A percentile compares a stretch with the other conserved stretches of the same genome.
phyloP scores from a whole-genome alignment of 2,888 invertebrate genomes.

The Lordiphosa fenestrarum region DNA sequence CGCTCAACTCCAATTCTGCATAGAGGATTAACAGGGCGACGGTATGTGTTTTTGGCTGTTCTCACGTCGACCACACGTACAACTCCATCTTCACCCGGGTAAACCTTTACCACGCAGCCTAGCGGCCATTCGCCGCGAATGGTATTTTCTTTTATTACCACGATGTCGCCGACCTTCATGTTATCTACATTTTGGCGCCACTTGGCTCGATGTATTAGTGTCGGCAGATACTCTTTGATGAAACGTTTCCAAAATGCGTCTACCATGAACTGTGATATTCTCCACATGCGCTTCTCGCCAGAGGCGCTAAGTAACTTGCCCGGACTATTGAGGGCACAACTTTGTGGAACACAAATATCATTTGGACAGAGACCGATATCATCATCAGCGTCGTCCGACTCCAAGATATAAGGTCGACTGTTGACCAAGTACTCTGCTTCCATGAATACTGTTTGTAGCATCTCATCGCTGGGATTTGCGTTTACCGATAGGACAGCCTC shows the following conservation, averaged over 20 bases:
- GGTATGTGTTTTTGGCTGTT: constrained; percentile 11
- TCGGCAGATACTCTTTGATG: constrained; percentile 20
- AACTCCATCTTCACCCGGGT: constrained; percentile 18
- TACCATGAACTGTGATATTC: constrained; percentile 21
- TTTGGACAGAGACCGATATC: too few relatives aligned
- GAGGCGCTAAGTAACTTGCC: neutral
- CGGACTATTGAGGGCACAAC: too few relatives aligned
- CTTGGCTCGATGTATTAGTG: neutral
- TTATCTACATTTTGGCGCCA: neutral
- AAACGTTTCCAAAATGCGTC: constrained; percentile 30
- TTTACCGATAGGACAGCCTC: constrained; percentile 27
- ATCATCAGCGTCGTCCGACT: too few relatives aligned
- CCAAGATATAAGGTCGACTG: too few relatives aligned
- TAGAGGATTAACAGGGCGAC: constrained; percentile 14
- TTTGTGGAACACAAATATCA: too few relatives aligned
- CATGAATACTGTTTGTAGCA: constrained; percentile 17
- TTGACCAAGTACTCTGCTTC: constrained; percentile 28
- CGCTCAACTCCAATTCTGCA: constrained; percentile 20
- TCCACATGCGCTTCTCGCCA: constrained; percentile 15
- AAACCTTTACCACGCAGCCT: constrained; percentile 18
- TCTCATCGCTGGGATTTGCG: constrained; percentile 41
- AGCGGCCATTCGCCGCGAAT: neutral
- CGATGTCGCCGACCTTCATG: constrained; percentile 15
- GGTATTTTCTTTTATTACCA: constrained; percentile 8
- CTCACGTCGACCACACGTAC: neutral